A percentile compares a stretch with the other conserved stretches of the same genome.
Evolutionary conservation across 2,888 invertebrate genomes (phyloP).

Genomic region (Drosophila meridiana): DNA sequence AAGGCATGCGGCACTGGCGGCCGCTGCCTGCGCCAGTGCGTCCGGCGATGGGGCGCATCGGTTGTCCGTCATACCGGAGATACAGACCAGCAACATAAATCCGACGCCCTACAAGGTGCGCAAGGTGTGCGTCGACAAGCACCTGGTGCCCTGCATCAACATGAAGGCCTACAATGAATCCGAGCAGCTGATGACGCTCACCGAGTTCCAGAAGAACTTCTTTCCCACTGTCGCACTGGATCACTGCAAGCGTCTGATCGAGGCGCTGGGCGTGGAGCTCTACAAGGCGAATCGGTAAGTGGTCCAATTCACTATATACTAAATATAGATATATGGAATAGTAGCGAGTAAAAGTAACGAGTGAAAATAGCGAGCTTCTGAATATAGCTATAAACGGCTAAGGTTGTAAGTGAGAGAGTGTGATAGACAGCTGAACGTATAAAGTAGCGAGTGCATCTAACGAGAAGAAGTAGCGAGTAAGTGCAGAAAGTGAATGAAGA

Average conservation of each 20-base stretch:
- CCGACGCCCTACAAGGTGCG: slow-evolving; percentile 92
- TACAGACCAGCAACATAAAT: slow-evolving; percentile 88
- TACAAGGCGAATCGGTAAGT: slow-evolving; percentile 93
- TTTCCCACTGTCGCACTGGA: slow-evolving; percentile 91
- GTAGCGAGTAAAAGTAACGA: neutral
- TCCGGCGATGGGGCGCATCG: slow-evolving; percentile 77
- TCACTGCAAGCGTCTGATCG: slow-evolving; percentile 92
- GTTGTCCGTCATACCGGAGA: slow-evolving; percentile 90
- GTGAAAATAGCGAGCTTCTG: neutral
- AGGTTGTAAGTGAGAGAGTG: no score
- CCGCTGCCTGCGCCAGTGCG: slow-evolving; percentile 68
- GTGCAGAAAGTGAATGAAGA: neutral
- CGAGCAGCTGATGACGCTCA: slow-evolving; percentile 92
- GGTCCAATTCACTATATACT: neutral
- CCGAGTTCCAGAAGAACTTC: slow-evolving; percentile 92
- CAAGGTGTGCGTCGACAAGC: slow-evolving; percentile 92
- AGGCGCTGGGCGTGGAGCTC: slow-evolving; percentile 91
- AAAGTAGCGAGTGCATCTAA: neutral
- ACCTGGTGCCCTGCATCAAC: slow-evolving; percentile 94
- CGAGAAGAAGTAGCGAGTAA: neutral
- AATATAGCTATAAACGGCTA: neutral
- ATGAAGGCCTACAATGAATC: slow-evolving; percentile 93
- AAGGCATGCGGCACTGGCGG: slow-evolving; percentile 83
- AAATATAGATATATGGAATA: neutral
- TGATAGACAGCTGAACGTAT: no score